phyloP scores from a whole-genome alignment of 2,113 vertebrate genomes.

The Pholis gunnellus region DNA sequence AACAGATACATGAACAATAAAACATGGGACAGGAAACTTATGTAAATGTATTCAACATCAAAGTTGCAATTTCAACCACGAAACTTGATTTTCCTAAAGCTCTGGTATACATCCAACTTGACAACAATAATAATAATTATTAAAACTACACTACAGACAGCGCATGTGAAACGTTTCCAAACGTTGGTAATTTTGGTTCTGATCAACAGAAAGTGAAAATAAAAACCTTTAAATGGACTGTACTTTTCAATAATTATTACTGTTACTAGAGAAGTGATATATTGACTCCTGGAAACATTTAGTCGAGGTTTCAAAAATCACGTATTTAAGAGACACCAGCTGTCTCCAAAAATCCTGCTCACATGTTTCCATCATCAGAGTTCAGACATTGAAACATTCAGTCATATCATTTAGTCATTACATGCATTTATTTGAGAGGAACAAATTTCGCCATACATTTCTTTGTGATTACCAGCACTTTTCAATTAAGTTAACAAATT shows the following conservation, averaged over 20 bases:
- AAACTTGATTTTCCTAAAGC: not conserved
- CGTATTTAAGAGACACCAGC: not conserved
- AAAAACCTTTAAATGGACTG: not conserved
- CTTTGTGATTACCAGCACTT: conserved; percentile 86
- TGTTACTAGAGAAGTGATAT: not conserved
- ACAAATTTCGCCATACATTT: conserved; percentile 84
- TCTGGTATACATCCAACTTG: not conserved
- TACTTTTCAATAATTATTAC: not conserved
- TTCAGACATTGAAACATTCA: conserved; percentile 58
- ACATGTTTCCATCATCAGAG: not conserved
- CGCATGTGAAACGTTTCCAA: not conserved
- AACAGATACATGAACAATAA: not conserved
- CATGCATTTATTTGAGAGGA: conserved; percentile 88
- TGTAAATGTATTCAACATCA: not conserved
- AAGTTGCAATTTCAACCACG: not conserved
- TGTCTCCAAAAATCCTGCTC: conserved; percentile 2
- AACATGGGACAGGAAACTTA: not conserved
- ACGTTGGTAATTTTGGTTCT: not conserved
- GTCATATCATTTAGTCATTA: conserved; percentile 74
- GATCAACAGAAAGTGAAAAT: not conserved
- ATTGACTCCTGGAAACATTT: not conserved
- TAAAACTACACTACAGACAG: not conserved
- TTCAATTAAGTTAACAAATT: conserved; percentile 86
- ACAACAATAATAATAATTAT: not conserved
- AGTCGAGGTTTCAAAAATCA: too few species aligned